These are phyloP conservation scores for Polymixis flavicincta DNA, from an alignment of 2,888 invertebrate species.

Conservation along the genomic window DNA sequence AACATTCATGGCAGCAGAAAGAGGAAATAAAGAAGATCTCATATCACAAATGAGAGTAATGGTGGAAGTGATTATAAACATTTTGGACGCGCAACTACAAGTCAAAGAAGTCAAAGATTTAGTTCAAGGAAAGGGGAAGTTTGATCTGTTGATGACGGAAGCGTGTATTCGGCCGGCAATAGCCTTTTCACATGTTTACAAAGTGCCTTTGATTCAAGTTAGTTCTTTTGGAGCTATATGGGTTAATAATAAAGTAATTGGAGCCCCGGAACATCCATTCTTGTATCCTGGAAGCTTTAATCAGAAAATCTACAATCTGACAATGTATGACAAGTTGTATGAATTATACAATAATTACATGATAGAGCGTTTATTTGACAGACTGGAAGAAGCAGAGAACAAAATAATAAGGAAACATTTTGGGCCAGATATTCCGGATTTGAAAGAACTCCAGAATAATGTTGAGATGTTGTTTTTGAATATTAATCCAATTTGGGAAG, in stretches of 20 bases:
- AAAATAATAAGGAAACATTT: constrained; percentile 61
- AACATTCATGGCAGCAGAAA: constrained; percentile 23
- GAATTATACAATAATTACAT: constrained; percentile 63
- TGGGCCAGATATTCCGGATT: constrained; percentile 66
- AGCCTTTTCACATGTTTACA: constrained; percentile 67
- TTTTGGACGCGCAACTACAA: constrained; percentile 63
- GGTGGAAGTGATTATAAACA: constrained; percentile 28
- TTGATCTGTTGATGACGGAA: constrained; percentile 75
- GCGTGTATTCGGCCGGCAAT: constrained; percentile 60
- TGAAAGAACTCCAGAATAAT: constrained; percentile 67
- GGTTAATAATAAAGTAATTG: constrained; percentile 64
- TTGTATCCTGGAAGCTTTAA: constrained; percentile 66
- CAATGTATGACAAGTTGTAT: constrained; percentile 68
- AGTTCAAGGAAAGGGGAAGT: constrained; percentile 64
- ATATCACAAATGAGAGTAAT: constrained; percentile 41
- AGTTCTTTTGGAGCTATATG: constrained; percentile 70
- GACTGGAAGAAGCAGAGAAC: constrained; percentile 47
- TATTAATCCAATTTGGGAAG: constrained; percentile 77
- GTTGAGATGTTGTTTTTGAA: constrained; percentile 83
- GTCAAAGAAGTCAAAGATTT: constrained; percentile 65
- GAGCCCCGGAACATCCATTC: constrained; percentile 72
- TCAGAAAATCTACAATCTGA: constrained; percentile 69
- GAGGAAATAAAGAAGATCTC: constrained; percentile 49
- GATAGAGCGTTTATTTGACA: constrained; percentile 15
- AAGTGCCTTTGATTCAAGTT: constrained; percentile 74